A percentile compares a stretch with the other conserved stretches of the same genome.
Evolutionary conservation across 2,888 invertebrate species (phyloP).

Genomic region (Lasioglossum zephyrum): DNA sequence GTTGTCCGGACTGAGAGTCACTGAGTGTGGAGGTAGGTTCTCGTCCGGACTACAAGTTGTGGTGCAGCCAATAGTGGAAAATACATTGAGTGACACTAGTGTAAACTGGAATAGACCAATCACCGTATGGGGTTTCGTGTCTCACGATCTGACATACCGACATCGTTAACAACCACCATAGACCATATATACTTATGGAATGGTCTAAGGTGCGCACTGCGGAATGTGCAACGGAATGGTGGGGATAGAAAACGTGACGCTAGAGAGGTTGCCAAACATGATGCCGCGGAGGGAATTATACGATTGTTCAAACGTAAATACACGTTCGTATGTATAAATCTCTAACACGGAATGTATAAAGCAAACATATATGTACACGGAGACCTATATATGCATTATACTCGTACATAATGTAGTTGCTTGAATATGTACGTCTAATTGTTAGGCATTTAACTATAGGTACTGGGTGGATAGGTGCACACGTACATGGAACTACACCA

Average conservation of each 20-base stretch:
- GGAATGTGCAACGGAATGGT: not conserved
- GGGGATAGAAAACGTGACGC: not conserved
- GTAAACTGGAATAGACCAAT: no score
- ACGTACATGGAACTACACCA: slow-evolving; percentile 26
- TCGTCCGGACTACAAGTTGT: no score
- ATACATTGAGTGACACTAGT: no score
- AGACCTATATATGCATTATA: not conserved
- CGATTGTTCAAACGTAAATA: not conserved
- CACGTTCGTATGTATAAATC: not conserved
- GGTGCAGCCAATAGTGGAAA: no score
- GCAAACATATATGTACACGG: not conserved
- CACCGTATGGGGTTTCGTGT: no score
- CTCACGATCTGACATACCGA: not conserved
- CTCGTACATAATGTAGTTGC: not conserved
- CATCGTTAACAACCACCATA: no score
- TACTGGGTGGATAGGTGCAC: not conserved
- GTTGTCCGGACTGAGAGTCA: no score
- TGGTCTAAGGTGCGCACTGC: not conserved
- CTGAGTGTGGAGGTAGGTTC: no score
- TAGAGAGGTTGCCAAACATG: not conserved
- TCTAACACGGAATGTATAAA: not conserved
- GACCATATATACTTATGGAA: no score
- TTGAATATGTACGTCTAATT: not conserved
- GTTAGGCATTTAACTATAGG: not conserved
- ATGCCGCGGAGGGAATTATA: not conserved